Evolutionary conservation across 2,888 invertebrate genomes (phyloP), one percentile per base, ranked within the genome.

Genomic region (Dilophus febrilis): DNA sequence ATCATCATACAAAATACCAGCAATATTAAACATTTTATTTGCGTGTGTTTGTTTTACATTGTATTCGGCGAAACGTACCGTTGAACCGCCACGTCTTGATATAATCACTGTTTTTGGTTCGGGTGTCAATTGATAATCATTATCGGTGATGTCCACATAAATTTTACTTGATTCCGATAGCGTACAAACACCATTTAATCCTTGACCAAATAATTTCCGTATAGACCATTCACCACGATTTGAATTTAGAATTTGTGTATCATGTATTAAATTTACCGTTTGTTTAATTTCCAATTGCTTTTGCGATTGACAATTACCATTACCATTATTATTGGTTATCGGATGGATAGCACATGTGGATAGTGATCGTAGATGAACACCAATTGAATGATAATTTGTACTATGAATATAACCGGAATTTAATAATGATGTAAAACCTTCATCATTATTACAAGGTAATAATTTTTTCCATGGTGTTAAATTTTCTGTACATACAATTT

Each of bases 401-500:
- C 90, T 88, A 57, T 92, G 90, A 41, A 95, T 79, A 57, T 81
- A 77, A 40, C 85, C 82, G 1, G 95, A 86, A 59, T 91, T 91
- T 4, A 97, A 68, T 38, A 97, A 63, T 1, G 85, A 78, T 13
- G 86, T 79, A 49, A 97, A 69, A 3, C 97, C 97, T 53, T 74
- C 72, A 58, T 73, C 80, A n/a, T 83, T 80, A 59, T 85, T 84
- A 64, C 98, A 99, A 0, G 98, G 97, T 35, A 99, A 61, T 4
- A 99, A 65, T 58, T 97, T 98, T 54, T 92, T 91, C 84, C 95
- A 97, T 1, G 98, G 97, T 12, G 98, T 97, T 50, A 98, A 66
- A 66, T 98, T 98, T 66, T 99, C 98, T 0, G 97, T 98, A 56
- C 98, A 98, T 4, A 95, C 91, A 50, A 90, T 86, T 69, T 99